Evolutionary conservation across 2,888 invertebrate genomes (phyloP), one percentile per base, ranked within the genome.

Genomic region (Tricholauxania praeusta): DNA sequence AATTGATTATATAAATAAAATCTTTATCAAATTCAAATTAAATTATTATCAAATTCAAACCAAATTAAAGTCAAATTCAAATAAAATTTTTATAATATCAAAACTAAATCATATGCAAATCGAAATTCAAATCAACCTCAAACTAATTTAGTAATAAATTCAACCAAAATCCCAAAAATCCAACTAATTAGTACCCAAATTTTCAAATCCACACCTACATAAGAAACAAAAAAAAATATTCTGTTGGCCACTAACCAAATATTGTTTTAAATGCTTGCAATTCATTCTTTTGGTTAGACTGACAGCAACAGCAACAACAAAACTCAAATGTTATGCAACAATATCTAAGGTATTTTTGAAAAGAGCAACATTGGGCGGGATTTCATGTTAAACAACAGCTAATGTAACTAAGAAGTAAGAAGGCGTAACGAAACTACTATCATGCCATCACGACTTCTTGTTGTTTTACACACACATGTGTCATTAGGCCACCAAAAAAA

Each of bases 361-460:
- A 57, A 57, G 57, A 22, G 7, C 57, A 57, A 12, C 12, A 12
- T 14, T 15, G 57, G 19, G 55, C 39, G 39, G 39, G 1, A 39
- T 7, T 39, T 39, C 39, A 39, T 39, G 39, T 39, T 39, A 39
- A 39, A 39, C 39, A 39, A 39, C 39, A 39, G 39, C 39, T 39
- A 39, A 39, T 39, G 39, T 39, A 39, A 19, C 14, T 19, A 55
- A 15, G n/a, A n/a, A 14, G 22, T 15, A 55, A 12, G 7, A n/a
- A 19, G n/a, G 12, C 17, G 22, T 12, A 57, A 57, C 55, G 17
- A 19, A 57, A 57, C 28, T 28, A 12, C 57, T 57, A 28, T 15
- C 57, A 39, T 39, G 39, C 10, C 39, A 57, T 57, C 57, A 57
- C 57, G 57, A 28, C 57, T 57, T 57, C 22, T 57, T 57, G 22